A percentile compares a stretch with the other conserved stretches of the same genome.
These are phyloP conservation scores for Gymnodraco acuticeps DNA, from an alignment of 2,797 vertebrate genomes.

Conservation along the genomic window DNA sequence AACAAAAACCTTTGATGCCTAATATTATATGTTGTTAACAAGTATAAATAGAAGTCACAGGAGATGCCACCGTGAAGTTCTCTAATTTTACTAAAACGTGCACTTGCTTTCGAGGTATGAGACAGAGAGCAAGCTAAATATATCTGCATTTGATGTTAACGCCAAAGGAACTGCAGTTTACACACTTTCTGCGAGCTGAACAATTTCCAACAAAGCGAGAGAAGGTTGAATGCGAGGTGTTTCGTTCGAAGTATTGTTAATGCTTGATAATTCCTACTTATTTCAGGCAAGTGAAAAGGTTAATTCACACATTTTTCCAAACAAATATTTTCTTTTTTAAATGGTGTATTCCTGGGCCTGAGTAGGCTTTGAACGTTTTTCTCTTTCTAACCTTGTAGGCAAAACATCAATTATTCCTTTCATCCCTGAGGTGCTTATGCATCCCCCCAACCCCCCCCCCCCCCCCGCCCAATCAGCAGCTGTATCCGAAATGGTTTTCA, in stretches of 20 bases:
- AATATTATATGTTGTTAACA: constrained; percentile 75
- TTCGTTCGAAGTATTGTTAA: constrained; percentile 1
- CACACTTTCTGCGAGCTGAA: constrained; percentile 20
- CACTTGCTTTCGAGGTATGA: constrained; percentile 78
- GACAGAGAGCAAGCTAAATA: constrained; percentile 52
- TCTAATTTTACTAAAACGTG: constrained; percentile 65
- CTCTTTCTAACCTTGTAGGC: constrained; percentile 54
- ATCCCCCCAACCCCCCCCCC: neutral
- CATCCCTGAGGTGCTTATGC: constrained; percentile 53
- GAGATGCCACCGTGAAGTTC: constrained; percentile 63
- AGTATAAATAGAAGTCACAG: constrained; percentile 79
- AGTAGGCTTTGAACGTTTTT: constrained; percentile 52
- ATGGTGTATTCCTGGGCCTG: constrained; percentile 50
- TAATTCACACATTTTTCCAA: neutral
- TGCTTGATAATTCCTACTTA: constrained; percentile 10
- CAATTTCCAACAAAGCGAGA: constrained; percentile 6
- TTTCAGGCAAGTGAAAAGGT: constrained; percentile 1
- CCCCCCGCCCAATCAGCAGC: constrained; percentile 52
- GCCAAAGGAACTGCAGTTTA: constrained; percentile 32
- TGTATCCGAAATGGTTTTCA: constrained; percentile 46
- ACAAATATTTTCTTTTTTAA: constrained; percentile 36
- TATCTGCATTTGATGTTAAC: constrained; percentile 61
- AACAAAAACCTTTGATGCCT: constrained; percentile 81
- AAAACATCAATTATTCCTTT: constrained; percentile 69
- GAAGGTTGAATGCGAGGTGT: constrained; percentile 19